These are phyloP conservation scores for Antechinus stuartii DNA, from an alignment of 2,113 vertebrate genomes.

Conservation along the genomic window DNA sequence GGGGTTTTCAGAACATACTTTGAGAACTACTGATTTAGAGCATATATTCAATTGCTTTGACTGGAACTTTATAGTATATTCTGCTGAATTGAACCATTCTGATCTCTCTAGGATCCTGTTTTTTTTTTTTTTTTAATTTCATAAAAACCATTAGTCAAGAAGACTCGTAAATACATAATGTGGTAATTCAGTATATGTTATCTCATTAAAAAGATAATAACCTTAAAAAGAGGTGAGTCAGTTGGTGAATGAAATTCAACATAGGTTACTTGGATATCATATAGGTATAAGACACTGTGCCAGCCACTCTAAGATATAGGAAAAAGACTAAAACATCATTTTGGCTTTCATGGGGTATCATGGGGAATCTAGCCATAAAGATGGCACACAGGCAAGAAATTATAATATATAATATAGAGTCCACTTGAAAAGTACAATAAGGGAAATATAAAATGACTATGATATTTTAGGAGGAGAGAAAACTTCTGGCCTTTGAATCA, in stretches of 20 bases:
- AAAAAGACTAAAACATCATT: neutral
- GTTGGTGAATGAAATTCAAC: neutral
- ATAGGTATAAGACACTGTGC: neutral
- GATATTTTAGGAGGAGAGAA: neutral
- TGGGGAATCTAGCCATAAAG: neutral
- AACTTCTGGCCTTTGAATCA: neutral
- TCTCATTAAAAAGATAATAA: neutral
- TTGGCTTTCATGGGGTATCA: conserved; percentile 23
- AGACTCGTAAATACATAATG: neutral
- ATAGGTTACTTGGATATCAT: neutral
- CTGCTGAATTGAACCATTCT: neutral
- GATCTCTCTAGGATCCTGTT: neutral
- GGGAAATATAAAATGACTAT: neutral
- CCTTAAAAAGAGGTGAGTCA: neutral
- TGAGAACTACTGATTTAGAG: neutral
- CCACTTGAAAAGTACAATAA: neutral
- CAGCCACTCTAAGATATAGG: neutral
- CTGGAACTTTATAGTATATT: neutral
- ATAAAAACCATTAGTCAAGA: neutral
- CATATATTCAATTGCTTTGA: neutral
- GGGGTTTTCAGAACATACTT: neutral
- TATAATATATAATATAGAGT: neutral
- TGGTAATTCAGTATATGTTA: neutral
- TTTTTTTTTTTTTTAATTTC: neutral
- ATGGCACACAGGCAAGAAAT: conserved; percentile 3